Conservation (phyloP, 2,797 vertebrate species). For the Australoheros facetus region DNA sequence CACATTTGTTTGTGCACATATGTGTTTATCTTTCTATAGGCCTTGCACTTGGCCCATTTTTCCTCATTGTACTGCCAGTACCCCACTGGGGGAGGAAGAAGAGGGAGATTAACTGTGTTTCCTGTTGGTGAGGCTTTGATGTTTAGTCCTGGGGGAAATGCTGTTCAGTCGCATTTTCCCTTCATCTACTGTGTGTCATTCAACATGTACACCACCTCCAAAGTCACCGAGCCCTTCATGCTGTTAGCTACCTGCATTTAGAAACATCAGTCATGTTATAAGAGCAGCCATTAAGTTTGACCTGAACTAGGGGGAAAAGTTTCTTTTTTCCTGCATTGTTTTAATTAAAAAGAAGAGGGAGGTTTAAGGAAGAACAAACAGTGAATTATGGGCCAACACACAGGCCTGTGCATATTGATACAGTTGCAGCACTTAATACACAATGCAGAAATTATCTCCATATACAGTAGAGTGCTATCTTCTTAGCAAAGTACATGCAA, state of each 20-base stretch:
- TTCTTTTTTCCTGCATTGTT: constrained; percentile 12
- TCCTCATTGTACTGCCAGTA: constrained; percentile 61
- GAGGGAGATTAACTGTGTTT: constrained; percentile 78
- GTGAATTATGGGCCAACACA: background rate
- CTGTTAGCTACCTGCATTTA: constrained; percentile 45
- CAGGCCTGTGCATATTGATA: background rate
- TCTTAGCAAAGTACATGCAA: background rate
- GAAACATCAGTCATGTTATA: constrained; percentile 54
- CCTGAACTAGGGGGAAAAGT: constrained; percentile 25
- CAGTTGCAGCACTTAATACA: background rate
- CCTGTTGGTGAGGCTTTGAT: constrained; percentile 80
- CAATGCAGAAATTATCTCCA: background rate
- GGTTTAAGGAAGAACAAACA: background rate
- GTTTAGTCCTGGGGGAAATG: constrained; percentile 71
- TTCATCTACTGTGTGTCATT: constrained; percentile 72
- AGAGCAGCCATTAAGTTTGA: constrained; percentile 29
- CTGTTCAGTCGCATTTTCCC: constrained; percentile 71
- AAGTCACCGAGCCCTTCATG: constrained; percentile 67
- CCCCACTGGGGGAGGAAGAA: constrained; percentile 67
- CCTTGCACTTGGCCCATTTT: constrained; percentile 65
- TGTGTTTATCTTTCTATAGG: constrained; percentile 63
- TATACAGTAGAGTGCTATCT: too few species aligned
- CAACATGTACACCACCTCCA: constrained; percentile 63
- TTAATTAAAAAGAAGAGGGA: constrained; percentile 17
- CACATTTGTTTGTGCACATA: constrained; percentile 56